Evolutionary conservation across 2,113 vertebrate genomes (phyloP), one percentile per base, ranked within the genome.

Genomic region (Callionymus lyra): DNA sequence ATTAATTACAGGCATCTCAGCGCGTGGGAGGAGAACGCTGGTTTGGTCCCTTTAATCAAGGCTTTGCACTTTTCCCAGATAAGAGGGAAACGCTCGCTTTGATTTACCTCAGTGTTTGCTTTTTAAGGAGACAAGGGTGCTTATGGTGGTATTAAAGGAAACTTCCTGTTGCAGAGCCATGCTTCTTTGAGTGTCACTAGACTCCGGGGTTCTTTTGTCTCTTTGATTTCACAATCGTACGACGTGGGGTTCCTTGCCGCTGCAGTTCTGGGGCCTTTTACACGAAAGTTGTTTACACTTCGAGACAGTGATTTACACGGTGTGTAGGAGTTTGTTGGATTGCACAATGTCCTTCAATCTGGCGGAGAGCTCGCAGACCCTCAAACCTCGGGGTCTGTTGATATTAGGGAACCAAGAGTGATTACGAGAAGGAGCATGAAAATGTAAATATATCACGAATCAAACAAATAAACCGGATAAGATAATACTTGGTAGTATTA

Each of bases 11-110:
- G 81, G 57, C 65, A 65, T 68, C 56, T 33, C 39, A 59, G 41
- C 58, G 47, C 55, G 55, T 46, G 72, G 59, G 66, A 65, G 70
- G 65, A 71, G 72, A 60, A 63, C 59, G 57, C 67, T 70, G 47
- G 61, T 60, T 66, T 44, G 45, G 59, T 64, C 68, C 76, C 84
- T 84, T 68, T 85, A 86, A 85, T 86, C 79, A 81, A 63, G 47
- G 69, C n/a, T n/a, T n/a, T n/a, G n/a, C 47, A 57, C 59, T 77
- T 68, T 59, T 56, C 64, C 55, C 51, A 56, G 68, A 81, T 81
- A 77, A 78, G 59, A 76, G 61, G 59, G 44, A 59, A 62, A 69
- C 27, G 12, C 13, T 56, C 44, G 39, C 74, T 84, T 74, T 76
- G 72, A 82, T 76, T 77, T 68, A 51, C 51, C 43, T 33, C 59